Evolutionary conservation across 2,797 vertebrate genomes (phyloP).

Genomic region (Enteromius anoplus): DNA sequence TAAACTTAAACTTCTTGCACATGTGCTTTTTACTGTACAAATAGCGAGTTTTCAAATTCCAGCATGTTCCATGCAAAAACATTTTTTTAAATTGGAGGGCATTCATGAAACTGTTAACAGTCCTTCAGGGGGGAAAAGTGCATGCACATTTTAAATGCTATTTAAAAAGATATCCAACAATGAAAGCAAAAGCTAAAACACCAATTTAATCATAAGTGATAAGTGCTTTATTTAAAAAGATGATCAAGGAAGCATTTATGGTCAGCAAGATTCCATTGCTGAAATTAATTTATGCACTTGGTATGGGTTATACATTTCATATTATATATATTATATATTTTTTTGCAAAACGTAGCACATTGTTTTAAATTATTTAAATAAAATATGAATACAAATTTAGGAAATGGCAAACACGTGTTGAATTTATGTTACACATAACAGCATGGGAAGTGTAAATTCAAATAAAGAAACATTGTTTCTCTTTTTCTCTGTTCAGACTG

Average conservation of each 20-base stretch:
- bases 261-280: not conserved
- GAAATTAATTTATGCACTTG: not conserved
- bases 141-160: not conserved
- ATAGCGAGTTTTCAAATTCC: not conserved
- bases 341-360: not conserved
- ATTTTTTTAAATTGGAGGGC: not conserved
- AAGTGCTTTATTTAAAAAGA: not conserved
- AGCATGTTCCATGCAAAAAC: not conserved
- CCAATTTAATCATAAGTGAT: no score
- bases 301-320: not conserved
- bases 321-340: no score
- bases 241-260: not conserved
- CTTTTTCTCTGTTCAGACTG: slow-evolving; percentile 9
- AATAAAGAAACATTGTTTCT: not conserved
- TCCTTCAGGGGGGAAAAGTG: no score
- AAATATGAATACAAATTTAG: not conserved
- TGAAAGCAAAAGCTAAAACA: not conserved
- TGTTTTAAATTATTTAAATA: not conserved
- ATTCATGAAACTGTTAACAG: not conserved
- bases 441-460: not conserved
- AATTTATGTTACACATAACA: not conserved
- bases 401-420: not conserved
- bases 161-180: not conserved
- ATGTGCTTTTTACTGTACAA: not conserved
- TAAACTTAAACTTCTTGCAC: not conserved